phyloP scores from a whole-genome alignment of 2,888 invertebrate species.

The Andrena praecox region DNA sequence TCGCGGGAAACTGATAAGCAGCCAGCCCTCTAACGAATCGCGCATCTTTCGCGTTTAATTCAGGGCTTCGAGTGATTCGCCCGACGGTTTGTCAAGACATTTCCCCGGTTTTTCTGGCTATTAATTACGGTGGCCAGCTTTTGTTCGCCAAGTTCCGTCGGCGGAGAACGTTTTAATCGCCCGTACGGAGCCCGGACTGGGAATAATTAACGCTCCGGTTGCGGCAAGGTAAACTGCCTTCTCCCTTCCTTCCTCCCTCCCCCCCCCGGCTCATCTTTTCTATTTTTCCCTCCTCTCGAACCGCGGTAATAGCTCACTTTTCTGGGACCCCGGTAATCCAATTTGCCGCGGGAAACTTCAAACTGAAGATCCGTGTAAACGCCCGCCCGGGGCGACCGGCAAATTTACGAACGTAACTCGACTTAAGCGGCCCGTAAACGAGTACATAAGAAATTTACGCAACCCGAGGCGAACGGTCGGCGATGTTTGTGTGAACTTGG shows the following conservation, averaged over 20 bases:
- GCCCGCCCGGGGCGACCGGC: neutral
- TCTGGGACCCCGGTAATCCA: conserved; percentile 13
- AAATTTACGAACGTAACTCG: neutral
- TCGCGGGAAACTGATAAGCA: neutral
- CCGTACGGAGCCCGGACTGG: conserved; percentile 8
- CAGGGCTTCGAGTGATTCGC: conserved; percentile 8
- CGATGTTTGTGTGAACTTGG: too few relatives aligned
- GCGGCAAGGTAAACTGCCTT: conserved; percentile 25
- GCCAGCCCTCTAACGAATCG: neutral
- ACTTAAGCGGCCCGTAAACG: neutral
- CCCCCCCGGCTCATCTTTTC: neutral
- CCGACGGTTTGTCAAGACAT: conserved; percentile 31
- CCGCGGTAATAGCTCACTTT: conserved; percentile 23
- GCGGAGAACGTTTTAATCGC: conserved; percentile 28
- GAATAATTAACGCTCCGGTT: conserved; percentile 35
- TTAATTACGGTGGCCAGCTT: conserved; percentile 25
- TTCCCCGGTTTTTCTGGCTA: conserved; percentile 18
- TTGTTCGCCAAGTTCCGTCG: conserved; percentile 22
- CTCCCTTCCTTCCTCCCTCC: neutral
- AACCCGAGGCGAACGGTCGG: too few relatives aligned
- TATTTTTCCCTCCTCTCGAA: neutral
- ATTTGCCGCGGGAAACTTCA: conserved; percentile 14
- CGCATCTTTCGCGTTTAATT: conserved; percentile 5
- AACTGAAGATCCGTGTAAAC: conserved; percentile 24
- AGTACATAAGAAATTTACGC: conserved; percentile 2